Evolutionary conservation across 1,140 invertebrate species (phyloP), one percentile per base, ranked within the genome.

Genomic region (Neodiprion virginianus): DNA sequence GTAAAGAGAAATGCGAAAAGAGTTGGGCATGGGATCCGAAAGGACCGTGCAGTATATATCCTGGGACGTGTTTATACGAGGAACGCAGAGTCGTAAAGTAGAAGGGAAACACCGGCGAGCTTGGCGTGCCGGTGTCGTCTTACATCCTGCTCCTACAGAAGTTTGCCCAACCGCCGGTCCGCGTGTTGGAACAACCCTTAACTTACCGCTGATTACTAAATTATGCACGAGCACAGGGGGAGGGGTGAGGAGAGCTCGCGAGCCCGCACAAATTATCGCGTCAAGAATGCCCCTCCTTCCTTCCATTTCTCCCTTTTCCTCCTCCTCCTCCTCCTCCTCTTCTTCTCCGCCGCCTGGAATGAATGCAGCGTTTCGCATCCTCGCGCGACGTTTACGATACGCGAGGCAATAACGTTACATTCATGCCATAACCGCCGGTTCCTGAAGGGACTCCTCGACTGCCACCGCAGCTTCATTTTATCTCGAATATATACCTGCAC

Each of bases 401-500:
- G 28, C 28, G 28, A 40, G 5, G 28, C 28, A 40, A 40, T 40
- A 40, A 40, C 28, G 28, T 40, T 40, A 40, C 28, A 40, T 40
- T 40, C 28, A 40, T 40, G 28, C 28, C 28, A 40, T 40, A 40
- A 40, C 28, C 28, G 28, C 28, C 2, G 28, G 28, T 40, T 40
- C 28, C 74, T 74, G 73, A 65, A 49, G 8, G 65, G 47, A 61
- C 73, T 71, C 70, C 76, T 70, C 66, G 73, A 75, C 65, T 75
- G 74, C 74, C 73, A 74, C 73, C 74, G 72, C 77, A 73, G 76
- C 47, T 68, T 72, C 79, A 78, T 79, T 81, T 77, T 85, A 82
- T 85, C 86, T 82, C 80, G 75, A 81, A 83, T 2, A 83, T 80
- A 80, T 79, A 85, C 28, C 28, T 40, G 28, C 28, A 83, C 84